A percentile compares a stretch with the other conserved stretches of the same genome.
phyloP scores from a whole-genome alignment of 2,888 invertebrate genomes.

The Leptinotarsa peninsularis region DNA sequence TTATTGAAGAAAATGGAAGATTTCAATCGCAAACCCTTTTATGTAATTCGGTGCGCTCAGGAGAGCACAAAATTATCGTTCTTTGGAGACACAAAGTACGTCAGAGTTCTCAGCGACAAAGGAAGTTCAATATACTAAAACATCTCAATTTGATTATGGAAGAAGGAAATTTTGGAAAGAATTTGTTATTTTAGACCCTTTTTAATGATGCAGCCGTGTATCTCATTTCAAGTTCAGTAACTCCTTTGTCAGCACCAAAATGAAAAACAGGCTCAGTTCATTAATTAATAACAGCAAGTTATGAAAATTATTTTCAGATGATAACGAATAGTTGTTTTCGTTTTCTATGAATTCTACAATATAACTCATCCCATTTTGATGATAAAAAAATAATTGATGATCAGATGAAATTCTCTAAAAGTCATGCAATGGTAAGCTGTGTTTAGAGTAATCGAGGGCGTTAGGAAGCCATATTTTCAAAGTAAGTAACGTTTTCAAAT shows the following conservation, averaged over 20 bases:
- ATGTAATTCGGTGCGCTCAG: neutral
- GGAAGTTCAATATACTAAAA: slow-evolving; percentile 5
- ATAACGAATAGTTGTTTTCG: too few species aligned
- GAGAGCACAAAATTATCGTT: neutral
- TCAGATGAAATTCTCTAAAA: too few species aligned
- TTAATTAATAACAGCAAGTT: neutral
- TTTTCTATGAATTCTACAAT: too few species aligned
- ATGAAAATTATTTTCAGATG: neutral
- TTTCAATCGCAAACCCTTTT: neutral
- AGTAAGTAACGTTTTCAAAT: too few species aligned
- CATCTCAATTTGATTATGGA: neutral
- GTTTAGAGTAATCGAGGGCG: too few species aligned
- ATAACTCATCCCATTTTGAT: too few species aligned
- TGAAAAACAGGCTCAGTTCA: neutral
- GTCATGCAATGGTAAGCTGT: too few species aligned
- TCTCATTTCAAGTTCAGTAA: neutral
- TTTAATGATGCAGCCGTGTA: neutral
- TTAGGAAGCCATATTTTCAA: too few species aligned
- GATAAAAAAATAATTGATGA: too few species aligned
- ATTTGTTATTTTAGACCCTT: neutral
- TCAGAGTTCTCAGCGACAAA: neutral
- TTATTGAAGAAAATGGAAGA: neutral
- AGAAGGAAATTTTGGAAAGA: neutral
- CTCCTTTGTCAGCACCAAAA: neutral
- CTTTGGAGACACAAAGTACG: neutral